These are phyloP conservation scores for Stegophylla sp. DNA, from an alignment of 2,888 invertebrate genomes.

Conservation along the genomic window DNA sequence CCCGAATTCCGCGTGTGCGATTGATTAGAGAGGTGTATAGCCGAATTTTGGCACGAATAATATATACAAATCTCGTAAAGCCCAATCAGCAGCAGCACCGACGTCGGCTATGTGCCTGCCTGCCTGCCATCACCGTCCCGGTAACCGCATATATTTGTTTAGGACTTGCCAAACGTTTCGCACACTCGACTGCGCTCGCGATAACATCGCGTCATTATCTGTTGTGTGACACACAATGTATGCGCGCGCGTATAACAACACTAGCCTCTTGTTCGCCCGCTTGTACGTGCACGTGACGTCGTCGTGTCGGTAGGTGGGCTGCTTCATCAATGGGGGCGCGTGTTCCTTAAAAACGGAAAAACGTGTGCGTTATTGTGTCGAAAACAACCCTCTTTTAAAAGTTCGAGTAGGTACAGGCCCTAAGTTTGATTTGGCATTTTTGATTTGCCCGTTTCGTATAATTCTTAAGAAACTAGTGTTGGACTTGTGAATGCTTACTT, in stretches of 20 bases:
- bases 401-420: too few species aligned
- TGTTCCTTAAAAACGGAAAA: too few species aligned
- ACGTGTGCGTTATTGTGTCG: too few species aligned
- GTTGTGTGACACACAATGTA: too few species aligned
- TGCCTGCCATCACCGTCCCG: too few species aligned
- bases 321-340: too few species aligned
- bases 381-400: too few species aligned
- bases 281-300: not conserved
- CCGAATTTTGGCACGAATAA: conserved; percentile 8
- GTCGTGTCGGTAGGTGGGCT: not conserved
- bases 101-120: too few species aligned
- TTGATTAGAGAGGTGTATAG: conserved; percentile 29
- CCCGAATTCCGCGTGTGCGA: conserved; percentile 4
- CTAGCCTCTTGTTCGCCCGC: not conserved
- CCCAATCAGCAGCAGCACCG: conserved; percentile 40
- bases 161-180: conserved; percentile 50
- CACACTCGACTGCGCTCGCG: conserved; percentile 19
- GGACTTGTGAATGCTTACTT: too few species aligned
- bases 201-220: conserved; percentile 28
- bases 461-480: too few species aligned
- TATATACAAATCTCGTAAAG: conserved; percentile 37
- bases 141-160: conserved; percentile 42
- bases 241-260: not conserved
- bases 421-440: too few species aligned
- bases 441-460: too few species aligned